These are phyloP conservation scores for Phylloscopus trochilus DNA, from an alignment of 2,113 vertebrate species.

Conservation along the genomic window DNA sequence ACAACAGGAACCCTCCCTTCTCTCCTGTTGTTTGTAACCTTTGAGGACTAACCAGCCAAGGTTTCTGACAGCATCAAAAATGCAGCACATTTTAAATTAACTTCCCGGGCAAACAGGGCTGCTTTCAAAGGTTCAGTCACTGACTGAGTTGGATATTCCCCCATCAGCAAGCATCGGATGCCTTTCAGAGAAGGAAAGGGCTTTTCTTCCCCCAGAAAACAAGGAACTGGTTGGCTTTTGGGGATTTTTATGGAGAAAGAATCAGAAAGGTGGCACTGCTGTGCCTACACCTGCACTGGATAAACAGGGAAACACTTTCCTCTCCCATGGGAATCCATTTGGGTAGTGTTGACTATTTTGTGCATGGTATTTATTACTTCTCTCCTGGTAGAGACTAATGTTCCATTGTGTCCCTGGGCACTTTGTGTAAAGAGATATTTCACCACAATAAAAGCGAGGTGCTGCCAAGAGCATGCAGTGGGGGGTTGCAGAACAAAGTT, in stretches of 20 bases:
- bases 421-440: neutral
- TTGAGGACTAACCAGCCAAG: neutral
- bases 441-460: neutral
- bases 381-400: neutral
- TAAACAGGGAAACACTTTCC: neutral
- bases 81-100: neutral
- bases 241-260: neutral
- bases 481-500: neutral
- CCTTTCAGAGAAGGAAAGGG: neutral
- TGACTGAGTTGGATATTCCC: neutral
- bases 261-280: neutral
- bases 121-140: neutral
- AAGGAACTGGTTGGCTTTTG: neutral
- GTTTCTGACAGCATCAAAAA: neutral
- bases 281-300: neutral
- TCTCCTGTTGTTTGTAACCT: neutral
- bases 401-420: neutral
- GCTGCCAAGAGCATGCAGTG: neutral
- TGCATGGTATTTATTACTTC: neutral
- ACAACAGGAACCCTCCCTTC: neutral
- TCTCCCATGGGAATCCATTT: neutral
- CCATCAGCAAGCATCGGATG: neutral
- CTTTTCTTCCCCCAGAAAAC: neutral
- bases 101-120: neutral
- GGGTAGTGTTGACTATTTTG: accelerated